Base-by-base conservation (phyloP, 2,113 vertebrate species). In the Tragelaphus buxtoni region DNA sequence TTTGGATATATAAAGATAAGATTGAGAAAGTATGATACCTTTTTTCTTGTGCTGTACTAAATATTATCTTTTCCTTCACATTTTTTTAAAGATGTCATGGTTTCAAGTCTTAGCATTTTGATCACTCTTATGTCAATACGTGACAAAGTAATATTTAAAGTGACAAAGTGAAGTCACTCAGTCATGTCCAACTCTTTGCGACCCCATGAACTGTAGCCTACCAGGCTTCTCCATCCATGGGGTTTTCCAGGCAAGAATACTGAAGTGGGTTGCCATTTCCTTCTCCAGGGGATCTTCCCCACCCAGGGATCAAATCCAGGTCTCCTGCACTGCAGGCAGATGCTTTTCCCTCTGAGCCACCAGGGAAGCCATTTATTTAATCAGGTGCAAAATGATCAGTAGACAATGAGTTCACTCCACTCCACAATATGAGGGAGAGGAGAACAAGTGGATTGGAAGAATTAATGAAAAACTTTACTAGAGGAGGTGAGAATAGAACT, bases 101-200 rank as follows among this genome's bases (percentile, higher is more conserved):
- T 90, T 95, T 96, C 42, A 90, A 39, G 47, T 90, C 35, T 65
- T 96, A 91, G 9, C 49, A 77, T 95, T 28, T 20, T 91, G 22
- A 65, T 45, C 56, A 60, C 10, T 84, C 65, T 90, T 30, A 30
- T 87, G 22, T 90, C 35, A 88, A 91, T 16, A 86, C 30, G 47
- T 85, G 28, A 60, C 45, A 92, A 96, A 95, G 80, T 86, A 80
- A 72, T 63, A 45, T 49, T 83, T 79, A 96, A 56, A 39, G n/a
- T 69, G n/a, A 69, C n/a, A 39, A 69, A 39, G n/a, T 69, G n/a
- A 69, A 69, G 65, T 69, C 0, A 0, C 65, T 72, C 65, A 12
- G 65, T 72, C 65, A 11, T 24, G 65, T 39, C n/a, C n/a, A 39
- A 22, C 35, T 72, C 65, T 72, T 72, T 72, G 65, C 1, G 1